Conservation (phyloP, 1,140 invertebrate species). For the Anthonomus grandis region DNA sequence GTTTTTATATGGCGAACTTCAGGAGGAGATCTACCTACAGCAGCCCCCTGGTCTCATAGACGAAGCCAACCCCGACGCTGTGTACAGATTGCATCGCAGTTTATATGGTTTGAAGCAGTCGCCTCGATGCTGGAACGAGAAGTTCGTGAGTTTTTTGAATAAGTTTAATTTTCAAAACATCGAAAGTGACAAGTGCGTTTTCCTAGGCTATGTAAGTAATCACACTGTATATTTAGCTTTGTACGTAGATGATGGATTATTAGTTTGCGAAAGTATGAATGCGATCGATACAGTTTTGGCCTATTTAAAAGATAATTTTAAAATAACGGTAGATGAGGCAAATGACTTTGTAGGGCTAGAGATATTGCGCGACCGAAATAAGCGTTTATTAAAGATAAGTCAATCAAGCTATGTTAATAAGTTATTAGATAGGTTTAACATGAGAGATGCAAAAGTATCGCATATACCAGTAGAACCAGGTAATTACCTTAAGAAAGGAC, state of each 20-base stretch:
- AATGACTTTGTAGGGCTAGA: slow-evolving; percentile 13
- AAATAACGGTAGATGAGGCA: slow-evolving; percentile 9
- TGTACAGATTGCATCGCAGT: slow-evolving; percentile 39
- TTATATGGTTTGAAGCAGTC: slow-evolving; percentile 52
- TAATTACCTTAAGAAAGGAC: neutral
- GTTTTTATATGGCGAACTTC: slow-evolving; percentile 48
- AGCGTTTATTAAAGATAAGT: slow-evolving; percentile 4
- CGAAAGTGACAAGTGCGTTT: no score
- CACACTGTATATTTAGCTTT: neutral
- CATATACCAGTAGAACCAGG: slow-evolving; percentile 3
- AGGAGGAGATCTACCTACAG: slow-evolving; percentile 42
- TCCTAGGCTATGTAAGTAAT: neutral
- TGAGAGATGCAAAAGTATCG: slow-evolving; percentile 10
- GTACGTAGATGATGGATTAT: slow-evolving; percentile 19
- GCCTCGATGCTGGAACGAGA: slow-evolving; percentile 46
- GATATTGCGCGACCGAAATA: slow-evolving; percentile 1
- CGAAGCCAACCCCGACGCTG: no score
- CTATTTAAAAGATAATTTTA: slow-evolving; percentile 8
- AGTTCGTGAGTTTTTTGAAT: slow-evolving; percentile 20
- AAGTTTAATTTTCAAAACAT: neutral
- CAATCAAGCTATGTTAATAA: slow-evolving; percentile 16
- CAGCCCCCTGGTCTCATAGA: slow-evolving; percentile 47
- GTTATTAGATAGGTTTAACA: slow-evolving; percentile 20
- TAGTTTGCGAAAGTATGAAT: slow-evolving; percentile 2
- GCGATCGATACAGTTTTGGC: neutral